Percentiles rank a stretch among this genome's conserved stretches.
These are phyloP conservation scores for Bombus waltoni DNA, from an alignment of 1,140 invertebrate species.

Conservation along the genomic window DNA sequence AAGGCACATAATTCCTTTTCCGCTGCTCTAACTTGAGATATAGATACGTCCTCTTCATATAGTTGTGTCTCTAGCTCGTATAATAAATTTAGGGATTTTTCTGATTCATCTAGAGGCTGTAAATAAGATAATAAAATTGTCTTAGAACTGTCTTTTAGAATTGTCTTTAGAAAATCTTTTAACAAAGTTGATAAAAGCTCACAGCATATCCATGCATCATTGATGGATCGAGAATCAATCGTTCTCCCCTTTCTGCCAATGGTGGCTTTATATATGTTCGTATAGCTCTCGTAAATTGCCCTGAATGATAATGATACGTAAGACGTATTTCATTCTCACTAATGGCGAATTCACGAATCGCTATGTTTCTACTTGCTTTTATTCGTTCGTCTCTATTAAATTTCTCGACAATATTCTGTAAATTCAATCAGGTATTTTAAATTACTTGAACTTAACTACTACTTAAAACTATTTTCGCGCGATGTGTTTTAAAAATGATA, in stretches of 20 bases:
- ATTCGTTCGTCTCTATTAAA: constrained; percentile 84
- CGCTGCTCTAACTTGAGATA: constrained; percentile 79
- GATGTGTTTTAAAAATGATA: neutral
- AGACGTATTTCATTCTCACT: constrained; percentile 85
- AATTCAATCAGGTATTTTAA: constrained; percentile 28
- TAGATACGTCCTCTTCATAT: constrained; percentile 80
- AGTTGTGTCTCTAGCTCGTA: constrained; percentile 82
- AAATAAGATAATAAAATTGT: constrained; percentile 20
- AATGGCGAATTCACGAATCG: constrained; percentile 86
- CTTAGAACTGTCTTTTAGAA: too few species aligned
- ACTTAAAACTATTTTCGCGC: neutral
- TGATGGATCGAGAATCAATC: constrained; percentile 85
- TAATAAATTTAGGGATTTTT: constrained; percentile 86
- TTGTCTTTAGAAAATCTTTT: neutral
- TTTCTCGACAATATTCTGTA: constrained; percentile 85
- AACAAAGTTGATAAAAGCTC: constrained; percentile 56
- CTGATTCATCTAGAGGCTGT: constrained; percentile 82
- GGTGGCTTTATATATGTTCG: constrained; percentile 87
- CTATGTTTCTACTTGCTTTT: constrained; percentile 85
- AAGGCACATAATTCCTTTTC: constrained; percentile 82
- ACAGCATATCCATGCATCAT: constrained; percentile 86
- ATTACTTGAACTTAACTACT: neutral
- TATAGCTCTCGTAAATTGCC: constrained; percentile 86
- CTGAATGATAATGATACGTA: constrained; percentile 87
- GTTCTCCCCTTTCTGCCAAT: constrained; percentile 85